Evolutionary conservation across 2,797 vertebrate species (phyloP).

Genomic region (Centroberyx gerrardi): DNA sequence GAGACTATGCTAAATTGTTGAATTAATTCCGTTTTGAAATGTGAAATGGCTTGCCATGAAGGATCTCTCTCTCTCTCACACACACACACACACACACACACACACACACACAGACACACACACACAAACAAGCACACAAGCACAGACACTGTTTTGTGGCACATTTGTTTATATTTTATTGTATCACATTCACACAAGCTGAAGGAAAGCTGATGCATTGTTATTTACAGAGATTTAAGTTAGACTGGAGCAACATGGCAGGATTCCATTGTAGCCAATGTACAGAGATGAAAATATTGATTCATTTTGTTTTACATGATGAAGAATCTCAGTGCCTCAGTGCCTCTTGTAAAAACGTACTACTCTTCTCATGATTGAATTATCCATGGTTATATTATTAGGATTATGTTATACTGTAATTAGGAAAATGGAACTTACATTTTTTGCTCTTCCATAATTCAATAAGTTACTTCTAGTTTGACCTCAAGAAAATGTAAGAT

Average conservation of each 20-base stretch:
- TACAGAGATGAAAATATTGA: neutral
- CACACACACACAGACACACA: slow-evolving; percentile 6
- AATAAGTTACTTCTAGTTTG: neutral
- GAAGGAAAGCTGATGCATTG: neutral
- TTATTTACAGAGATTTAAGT: neutral
- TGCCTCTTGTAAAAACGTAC: too few relatives aligned
- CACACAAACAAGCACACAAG: too few relatives aligned
- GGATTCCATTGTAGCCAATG: neutral
- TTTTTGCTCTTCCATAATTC: neutral
- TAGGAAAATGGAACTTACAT: too few relatives aligned
- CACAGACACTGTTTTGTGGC: slow-evolving; percentile 15
- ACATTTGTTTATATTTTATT: neutral
- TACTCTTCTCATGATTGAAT: too few relatives aligned
- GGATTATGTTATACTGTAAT: too few relatives aligned
- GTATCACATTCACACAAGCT: neutral
- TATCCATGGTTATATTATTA: too few relatives aligned
- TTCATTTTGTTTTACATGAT: neutral
- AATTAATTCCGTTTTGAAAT: too few relatives aligned
- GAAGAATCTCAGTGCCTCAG: neutral
- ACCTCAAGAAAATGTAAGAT: neutral
- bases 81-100: too few relatives aligned
- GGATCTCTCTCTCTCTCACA: too few relatives aligned
- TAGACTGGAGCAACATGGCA: neutral
- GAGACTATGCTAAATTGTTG: too few relatives aligned
- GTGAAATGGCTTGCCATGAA: too few relatives aligned